A percentile compares a stretch with the other conserved stretches of the same genome.
These are phyloP conservation scores for Centroberyx gerrardi DNA, from an alignment of 2,797 vertebrate genomes.

Conservation along the genomic window DNA sequence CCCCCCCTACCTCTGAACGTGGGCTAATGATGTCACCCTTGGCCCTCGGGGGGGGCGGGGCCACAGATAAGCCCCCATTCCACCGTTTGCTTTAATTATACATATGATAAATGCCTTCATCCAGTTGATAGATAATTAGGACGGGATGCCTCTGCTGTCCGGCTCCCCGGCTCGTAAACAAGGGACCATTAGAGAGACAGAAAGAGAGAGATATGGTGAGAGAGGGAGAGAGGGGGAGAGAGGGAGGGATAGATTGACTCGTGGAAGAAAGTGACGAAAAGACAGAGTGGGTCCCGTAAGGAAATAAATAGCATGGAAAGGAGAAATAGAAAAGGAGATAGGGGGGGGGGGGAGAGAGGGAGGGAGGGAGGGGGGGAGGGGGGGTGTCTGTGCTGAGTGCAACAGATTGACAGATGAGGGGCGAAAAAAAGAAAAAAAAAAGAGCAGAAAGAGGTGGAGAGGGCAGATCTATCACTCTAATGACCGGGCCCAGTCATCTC, in stretches of 20 bases:
- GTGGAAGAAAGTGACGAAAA: conserved; percentile 15
- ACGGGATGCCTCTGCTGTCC: conserved; percentile 33
- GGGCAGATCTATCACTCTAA: conserved; percentile 81
- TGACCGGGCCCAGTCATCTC: conserved; percentile 68
- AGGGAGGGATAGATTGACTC: conserved; percentile 11
- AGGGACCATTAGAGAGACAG: not conserved
- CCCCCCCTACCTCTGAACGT: conserved; percentile 53
- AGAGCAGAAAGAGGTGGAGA: conserved; percentile 50
- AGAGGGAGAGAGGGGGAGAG: conserved; percentile 25
- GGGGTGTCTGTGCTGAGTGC: conserved; percentile 22
- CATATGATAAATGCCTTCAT: conserved; percentile 71
- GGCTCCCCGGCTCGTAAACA: conserved; percentile 41
- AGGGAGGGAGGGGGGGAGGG: not conserved
- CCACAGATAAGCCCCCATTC: conserved; percentile 45
- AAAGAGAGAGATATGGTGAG: conserved; percentile 13
- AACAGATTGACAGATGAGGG: conserved; percentile 64
- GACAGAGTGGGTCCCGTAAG: conserved; percentile 2
- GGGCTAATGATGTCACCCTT: conserved; percentile 83
- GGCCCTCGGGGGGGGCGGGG: conserved; percentile 35
- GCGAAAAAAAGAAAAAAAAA: conserved; percentile 44
- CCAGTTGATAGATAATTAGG: conserved; percentile 58
- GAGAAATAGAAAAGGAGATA: conserved; percentile 6
- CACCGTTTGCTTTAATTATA: conserved; percentile 73
- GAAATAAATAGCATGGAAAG: not conserved
- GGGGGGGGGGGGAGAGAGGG: conserved; percentile 18